Conservation (phyloP, 2,888 invertebrate species). For the Diabrotica balteata region DNA sequence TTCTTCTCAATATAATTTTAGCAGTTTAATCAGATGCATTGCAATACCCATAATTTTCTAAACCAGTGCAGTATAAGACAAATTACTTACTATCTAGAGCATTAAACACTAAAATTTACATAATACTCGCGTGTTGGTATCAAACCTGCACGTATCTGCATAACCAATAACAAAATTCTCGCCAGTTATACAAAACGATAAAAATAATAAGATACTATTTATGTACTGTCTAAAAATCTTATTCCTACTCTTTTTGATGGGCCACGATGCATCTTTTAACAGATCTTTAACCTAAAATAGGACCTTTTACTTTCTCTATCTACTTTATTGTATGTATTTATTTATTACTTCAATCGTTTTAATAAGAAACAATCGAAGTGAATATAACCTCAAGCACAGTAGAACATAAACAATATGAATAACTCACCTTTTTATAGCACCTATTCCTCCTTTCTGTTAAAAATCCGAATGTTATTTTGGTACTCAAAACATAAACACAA, state of each 20-base stretch:
- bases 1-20: neutral
- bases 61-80: conserved; percentile 12
- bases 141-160: conserved; percentile 17
- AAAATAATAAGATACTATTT: conserved; percentile 8
- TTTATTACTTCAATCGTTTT: too few species aligned
- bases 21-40: neutral
- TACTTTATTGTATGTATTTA: too few species aligned
- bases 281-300: conserved; percentile 20
- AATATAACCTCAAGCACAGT: neutral
- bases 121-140: conserved; percentile 18
- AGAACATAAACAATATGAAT: conserved; percentile 11
- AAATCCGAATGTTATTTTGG: conserved; percentile 50
- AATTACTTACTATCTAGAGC: conserved; percentile 12
- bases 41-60: conserved; percentile 6
- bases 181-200: conserved; percentile 6
- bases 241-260: conserved; percentile 1
- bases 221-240: conserved; percentile 13
- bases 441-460: conserved; percentile 41
- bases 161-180: conserved; percentile 13
- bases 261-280: conserved; percentile 15
- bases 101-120: conserved; percentile 20
- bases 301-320: too few species aligned
- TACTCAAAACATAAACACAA: conserved; percentile 53
- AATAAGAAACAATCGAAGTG: too few species aligned
- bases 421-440: conserved; percentile 41